Base-by-base conservation (phyloP, 2,888 invertebrate species). In the Syrphus vitripennis region DNA sequence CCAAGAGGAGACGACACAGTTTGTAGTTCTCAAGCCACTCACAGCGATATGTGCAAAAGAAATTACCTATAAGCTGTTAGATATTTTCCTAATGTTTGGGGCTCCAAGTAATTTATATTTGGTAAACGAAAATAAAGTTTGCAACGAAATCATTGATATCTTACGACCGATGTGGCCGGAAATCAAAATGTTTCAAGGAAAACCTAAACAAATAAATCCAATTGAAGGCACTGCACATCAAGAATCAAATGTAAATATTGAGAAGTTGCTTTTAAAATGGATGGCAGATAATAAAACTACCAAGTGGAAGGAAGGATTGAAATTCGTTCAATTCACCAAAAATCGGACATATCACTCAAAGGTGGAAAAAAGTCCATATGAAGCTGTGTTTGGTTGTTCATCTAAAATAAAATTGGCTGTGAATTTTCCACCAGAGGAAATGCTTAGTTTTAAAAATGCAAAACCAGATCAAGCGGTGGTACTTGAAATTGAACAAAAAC, bases 111-210 rank as follows among this genome's bases (percentile, higher is more conserved):
- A 26, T 29, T 63, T 63, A 42, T n/a, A 63, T 12, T 45, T 45
- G 12, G 19, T 45, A 4, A 63, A 16, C 6, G 42, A 19, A 14
- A 61, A 37, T 4, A 24, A 31, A 24, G 4, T 61, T 24, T 61
- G 42, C 14, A 42, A 63, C 19, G 26, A 29, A 45, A 63, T 63
- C 6, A 42, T 45, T 4, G 42, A 45, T 42, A 45, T 2, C 4
- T 4, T 63, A 0, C 26, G 29, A 12, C 26, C 21, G 42, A 40
- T 34, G n/a, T 71, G 53, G 53, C 42, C 69, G 6, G 91, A 92
- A 2, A 90, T 90, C 55, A 92, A 91, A n/a, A 93, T 94, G 0
- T 88, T 89, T 3, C 93, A 93, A 40, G 93, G 93, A 92, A 82
- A 92, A 14, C 70, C 40, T 19, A 24, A 31, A 14, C 37, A 53